A percentile compares a stretch with the other conserved stretches of the same genome.
Conservation (phyloP, 2,888 invertebrate species). For the Molorchus minor region DNA sequence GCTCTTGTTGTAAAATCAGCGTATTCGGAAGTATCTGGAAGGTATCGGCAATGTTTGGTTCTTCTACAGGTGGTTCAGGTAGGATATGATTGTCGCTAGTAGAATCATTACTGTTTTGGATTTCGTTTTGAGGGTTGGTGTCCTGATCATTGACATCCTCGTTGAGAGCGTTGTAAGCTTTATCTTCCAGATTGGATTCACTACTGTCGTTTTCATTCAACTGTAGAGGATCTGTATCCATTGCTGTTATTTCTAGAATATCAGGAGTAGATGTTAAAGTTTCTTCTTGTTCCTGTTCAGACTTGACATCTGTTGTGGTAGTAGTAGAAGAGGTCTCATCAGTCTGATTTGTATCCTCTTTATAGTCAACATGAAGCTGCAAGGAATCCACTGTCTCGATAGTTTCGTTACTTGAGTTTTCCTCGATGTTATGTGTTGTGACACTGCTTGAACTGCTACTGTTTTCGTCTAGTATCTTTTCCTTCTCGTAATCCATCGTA, state of each 20-base stretch:
- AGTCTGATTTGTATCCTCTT: constrained; percentile 40
- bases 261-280: constrained; percentile 46
- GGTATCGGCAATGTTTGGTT: constrained; percentile 38
- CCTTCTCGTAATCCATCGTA: constrained; percentile 47
- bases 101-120: constrained; percentile 16
- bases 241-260: constrained; percentile 38
- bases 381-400: constrained; percentile 51
- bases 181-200: constrained; percentile 26
- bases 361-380: constrained; percentile 48
- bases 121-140: constrained; percentile 16
- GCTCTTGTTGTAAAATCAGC: constrained; percentile 60
- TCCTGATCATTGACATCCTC: constrained; percentile 30
- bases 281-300: constrained; percentile 43
- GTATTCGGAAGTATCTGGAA: constrained; percentile 59
- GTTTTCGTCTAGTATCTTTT: constrained; percentile 42
- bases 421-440: constrained; percentile 44
- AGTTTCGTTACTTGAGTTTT: constrained; percentile 45
- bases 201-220: constrained; percentile 36
- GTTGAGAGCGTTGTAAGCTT: constrained; percentile 26
- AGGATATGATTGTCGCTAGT: constrained; percentile 7
- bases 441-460: constrained; percentile 48
- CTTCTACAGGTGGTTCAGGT: constrained; percentile 20
- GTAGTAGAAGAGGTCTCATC: constrained; percentile 47
- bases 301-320: constrained; percentile 45
- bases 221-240: constrained; percentile 41